A percentile compares a stretch with the other conserved stretches of the same genome.
phyloP scores from a whole-genome alignment of 2,113 vertebrate species.

The Phainopepla nitens region DNA sequence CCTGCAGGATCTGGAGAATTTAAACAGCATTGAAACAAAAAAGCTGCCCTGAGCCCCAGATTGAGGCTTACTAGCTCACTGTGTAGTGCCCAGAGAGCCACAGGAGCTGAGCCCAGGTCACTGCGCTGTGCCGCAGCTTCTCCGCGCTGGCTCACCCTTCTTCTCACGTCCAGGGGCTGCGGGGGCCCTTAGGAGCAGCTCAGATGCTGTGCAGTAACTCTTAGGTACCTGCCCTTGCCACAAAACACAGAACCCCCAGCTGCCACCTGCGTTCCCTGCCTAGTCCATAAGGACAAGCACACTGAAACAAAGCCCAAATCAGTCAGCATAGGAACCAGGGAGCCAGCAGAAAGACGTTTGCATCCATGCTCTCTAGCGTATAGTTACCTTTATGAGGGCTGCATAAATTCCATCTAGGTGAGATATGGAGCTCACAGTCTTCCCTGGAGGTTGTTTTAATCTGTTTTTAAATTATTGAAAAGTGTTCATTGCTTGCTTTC shows the following conservation, averaged over 20 bases:
- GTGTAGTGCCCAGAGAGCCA: accelerated
- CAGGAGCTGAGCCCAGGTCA: not conserved
- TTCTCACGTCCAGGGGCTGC: accelerated
- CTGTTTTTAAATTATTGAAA: not conserved
- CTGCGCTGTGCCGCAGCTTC: accelerated
- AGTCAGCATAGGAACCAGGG: not conserved
- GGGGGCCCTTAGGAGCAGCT: accelerated
- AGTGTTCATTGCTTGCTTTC: not conserved
- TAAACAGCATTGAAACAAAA: not conserved
- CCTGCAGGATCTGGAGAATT: not conserved
- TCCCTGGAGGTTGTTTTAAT: not conserved
- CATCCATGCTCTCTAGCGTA: accelerated
- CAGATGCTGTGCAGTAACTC: not conserved
- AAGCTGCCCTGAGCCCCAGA: not conserved
- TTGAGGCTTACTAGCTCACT: accelerated
- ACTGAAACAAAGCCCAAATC: not conserved
- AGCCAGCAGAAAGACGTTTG: not conserved
- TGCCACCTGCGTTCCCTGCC: not conserved
- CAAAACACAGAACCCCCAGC: not conserved
- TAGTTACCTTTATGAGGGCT: not conserved
- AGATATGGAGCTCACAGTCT: not conserved
- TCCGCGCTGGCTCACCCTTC: accelerated
- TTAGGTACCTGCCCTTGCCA: not conserved
- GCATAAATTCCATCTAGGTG: not conserved
- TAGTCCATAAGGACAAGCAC: not conserved